Evolutionary conservation across 1,140 invertebrate species (phyloP).

Genomic region (Heliconius hewitsoni): DNA sequence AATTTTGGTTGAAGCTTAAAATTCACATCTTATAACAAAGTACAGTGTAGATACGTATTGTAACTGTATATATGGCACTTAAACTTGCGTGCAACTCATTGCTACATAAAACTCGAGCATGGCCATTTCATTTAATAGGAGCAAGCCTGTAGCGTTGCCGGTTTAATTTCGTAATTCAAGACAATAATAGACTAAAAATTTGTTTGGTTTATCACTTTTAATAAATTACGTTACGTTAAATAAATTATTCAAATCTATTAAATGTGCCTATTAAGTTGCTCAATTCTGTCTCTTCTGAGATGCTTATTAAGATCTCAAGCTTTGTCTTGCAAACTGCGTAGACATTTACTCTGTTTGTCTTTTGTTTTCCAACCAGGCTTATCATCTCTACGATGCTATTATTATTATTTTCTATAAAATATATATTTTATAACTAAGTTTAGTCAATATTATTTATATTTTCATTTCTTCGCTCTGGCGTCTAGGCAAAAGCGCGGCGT

Average conservation of each 20-base stretch:
- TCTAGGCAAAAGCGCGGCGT: too few species aligned
- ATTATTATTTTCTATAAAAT: not conserved
- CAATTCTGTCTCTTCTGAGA: conserved; percentile 46
- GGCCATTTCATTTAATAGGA: conserved; percentile 63
- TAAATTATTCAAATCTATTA: conserved; percentile 49
- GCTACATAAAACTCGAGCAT: conserved; percentile 64
- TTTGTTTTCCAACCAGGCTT: conserved; percentile 27
- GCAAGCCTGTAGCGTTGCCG: conserved; percentile 44
- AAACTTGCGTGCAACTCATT: conserved; percentile 60
- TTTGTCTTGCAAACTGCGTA: conserved; percentile 35
- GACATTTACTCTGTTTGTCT: conserved; percentile 26
- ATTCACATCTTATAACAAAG: conserved; percentile 26
- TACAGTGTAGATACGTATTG: conserved; percentile 28
- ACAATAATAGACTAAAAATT: conserved; percentile 44
- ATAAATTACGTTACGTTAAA: conserved; percentile 27
- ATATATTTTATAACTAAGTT: not conserved
- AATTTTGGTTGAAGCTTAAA: not conserved
- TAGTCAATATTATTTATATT: not conserved
- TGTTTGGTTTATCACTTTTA: conserved; percentile 39
- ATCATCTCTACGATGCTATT: not conserved
- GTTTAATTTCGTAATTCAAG: conserved; percentile 51
- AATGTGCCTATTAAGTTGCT: conserved; percentile 44
- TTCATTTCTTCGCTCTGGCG: too few species aligned
- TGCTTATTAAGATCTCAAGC: conserved; percentile 34
- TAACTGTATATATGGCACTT: conserved; percentile 27